phyloP scores from a whole-genome alignment of 2,888 invertebrate genomes.

The Cephus pygmeus region DNA sequence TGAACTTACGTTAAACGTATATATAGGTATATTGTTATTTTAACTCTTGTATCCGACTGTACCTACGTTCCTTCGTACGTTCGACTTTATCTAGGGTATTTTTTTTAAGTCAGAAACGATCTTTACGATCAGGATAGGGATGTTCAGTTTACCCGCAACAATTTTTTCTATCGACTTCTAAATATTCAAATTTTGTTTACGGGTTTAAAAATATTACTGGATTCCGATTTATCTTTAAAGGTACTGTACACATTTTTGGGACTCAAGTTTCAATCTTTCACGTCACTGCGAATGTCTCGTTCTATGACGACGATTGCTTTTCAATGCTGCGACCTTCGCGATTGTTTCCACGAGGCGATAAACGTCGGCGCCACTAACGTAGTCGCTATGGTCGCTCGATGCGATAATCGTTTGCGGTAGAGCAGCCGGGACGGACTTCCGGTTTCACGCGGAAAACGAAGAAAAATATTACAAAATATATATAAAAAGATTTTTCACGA shows the following conservation, averaged over 20 bases:
- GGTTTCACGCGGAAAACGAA: neutral
- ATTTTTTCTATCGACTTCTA: no score
- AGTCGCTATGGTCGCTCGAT: neutral
- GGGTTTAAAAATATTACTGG: neutral
- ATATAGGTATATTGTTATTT: neutral
- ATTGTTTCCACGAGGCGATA: neutral
- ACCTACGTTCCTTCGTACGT: neutral
- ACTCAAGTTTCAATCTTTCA: neutral
- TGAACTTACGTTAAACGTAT: neutral
- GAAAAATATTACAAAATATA: neutral
- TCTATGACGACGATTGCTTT: neutral
- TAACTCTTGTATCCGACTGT: neutral
- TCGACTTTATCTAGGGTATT: neutral
- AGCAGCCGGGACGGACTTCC: neutral
- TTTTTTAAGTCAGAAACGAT: neutral
- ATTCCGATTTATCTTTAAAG: neutral
- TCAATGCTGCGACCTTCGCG: neutral
- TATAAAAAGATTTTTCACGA: no score
- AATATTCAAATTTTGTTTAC: no score
- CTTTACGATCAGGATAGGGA: neutral
- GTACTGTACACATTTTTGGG: accelerated
- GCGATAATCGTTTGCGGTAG: neutral
- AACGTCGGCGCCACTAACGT: neutral
- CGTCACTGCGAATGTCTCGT: neutral
- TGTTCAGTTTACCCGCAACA: no score